Conservation (phyloP, 1,140 invertebrate species). For the Neuroterus valhalla region DNA sequence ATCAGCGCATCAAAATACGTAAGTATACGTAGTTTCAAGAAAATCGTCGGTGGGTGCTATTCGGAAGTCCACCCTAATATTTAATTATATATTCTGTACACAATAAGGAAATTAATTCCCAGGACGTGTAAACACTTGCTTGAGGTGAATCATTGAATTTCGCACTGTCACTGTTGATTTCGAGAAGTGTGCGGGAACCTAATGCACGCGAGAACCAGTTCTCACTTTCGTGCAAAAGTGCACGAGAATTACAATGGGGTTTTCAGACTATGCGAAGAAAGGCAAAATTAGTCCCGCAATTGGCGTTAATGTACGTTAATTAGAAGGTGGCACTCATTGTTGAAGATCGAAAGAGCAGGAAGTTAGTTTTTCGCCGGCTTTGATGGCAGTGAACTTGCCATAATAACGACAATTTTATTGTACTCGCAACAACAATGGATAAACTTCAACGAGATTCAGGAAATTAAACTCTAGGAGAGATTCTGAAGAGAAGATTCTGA, state of each 20-base stretch:
- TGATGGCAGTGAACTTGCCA: constrained; percentile 17
- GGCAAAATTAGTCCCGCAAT: constrained; percentile 18
- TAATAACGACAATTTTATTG: constrained; percentile 27
- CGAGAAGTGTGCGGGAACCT: neutral
- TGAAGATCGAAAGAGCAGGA: constrained; percentile 28
- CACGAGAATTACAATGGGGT: constrained; percentile 14
- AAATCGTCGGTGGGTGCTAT: too few relatives aligned
- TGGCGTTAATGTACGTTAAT: constrained; percentile 21
- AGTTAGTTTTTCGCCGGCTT: neutral
- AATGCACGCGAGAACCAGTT: constrained; percentile 20
- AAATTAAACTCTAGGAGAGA: neutral
- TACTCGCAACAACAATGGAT: neutral
- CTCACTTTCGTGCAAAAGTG: constrained; percentile 26
- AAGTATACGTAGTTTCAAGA: too few relatives aligned
- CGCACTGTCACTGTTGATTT: neutral
- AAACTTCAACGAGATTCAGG: neutral
- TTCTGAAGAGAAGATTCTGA: constrained; percentile 8
- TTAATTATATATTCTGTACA: too few relatives aligned
- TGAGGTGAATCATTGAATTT: neutral
- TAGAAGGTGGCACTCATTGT: constrained; percentile 25
- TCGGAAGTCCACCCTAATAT: too few relatives aligned
- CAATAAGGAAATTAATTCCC: too few relatives aligned
- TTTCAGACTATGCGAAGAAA: constrained; percentile 12
- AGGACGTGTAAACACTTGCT: neutral
- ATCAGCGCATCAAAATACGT: too few relatives aligned